Evolutionary conservation across 2,888 invertebrate species (phyloP), one percentile per base, ranked within the genome.

Genomic region (Neoitamus cyanurus): DNA sequence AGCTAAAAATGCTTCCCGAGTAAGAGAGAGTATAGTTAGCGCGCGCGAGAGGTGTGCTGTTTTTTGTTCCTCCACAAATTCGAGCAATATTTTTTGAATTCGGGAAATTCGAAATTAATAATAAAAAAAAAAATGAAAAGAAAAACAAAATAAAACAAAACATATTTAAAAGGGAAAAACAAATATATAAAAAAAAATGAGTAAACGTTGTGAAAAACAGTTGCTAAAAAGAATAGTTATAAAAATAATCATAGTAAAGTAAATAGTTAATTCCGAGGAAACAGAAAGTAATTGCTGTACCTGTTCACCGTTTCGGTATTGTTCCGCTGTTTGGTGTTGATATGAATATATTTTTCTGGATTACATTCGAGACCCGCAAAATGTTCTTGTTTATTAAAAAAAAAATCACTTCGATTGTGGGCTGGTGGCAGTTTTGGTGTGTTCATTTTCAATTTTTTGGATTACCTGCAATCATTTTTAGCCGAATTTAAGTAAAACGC

Each of bases 41-140:
- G 77, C 77, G 77, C 77, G 77, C 42, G 77, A 77, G 77, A 77
- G 77, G 77, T 77, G 77, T 77, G 77, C 77, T 77, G 77, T 77
- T 77, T 77, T 77, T 77, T 77, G 77, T 77, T 77, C 77, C 77
- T 77, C 77, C 77, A 20, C 15, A 58, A 58, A 77, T 42, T 77
- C 77, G 77, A 42, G 30, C 77, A 77, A 77, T 77, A 77, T 77
- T 77, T 58, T 77, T 77, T 77, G 46, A 30, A 31, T 46, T 46
- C 77, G 77, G 70, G 28, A 77, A 58, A 58, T 58, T 42, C 42
- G 77, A 77, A 77, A 46, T 42, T 46, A 42, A 25, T 28, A 42
- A 77, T 42, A 77, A 77, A 77, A 28, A 4, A 77, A 37, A 77
- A 77, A 42, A 46, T 37, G 25, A 77, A 37, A 36, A 31, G 28